Evolutionary conservation across 1,140 invertebrate genomes (phyloP).

Genomic region (Papilio helenus): DNA sequence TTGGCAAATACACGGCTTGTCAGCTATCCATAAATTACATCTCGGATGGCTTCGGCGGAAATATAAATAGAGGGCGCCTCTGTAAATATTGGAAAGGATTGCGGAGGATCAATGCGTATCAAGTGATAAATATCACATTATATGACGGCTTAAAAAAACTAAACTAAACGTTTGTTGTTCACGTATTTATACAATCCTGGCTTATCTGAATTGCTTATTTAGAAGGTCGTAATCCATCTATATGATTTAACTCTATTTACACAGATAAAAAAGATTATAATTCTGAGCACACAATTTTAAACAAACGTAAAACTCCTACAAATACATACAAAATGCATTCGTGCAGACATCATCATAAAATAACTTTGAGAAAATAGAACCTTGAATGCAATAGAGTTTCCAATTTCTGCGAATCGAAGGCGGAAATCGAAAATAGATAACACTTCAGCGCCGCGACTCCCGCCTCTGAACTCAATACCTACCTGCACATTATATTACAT

Average conservation of each 20-base stretch:
- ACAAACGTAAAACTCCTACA: not conserved
- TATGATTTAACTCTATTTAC: too few relatives aligned
- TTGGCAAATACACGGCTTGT: constrained; percentile 10
- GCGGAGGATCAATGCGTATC: not conserved
- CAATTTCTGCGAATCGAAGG: constrained; percentile 17
- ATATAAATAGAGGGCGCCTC: constrained; percentile 19
- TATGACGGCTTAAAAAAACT: not conserved
- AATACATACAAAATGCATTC: not conserved
- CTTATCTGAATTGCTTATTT: too few relatives aligned
- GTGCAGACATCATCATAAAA: constrained; percentile 9
- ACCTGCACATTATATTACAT: not conserved
- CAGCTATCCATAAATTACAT: constrained; percentile 29
- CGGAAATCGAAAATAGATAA: constrained; percentile 33
- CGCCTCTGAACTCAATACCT: not conserved
- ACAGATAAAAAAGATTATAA: too few relatives aligned
- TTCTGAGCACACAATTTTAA: too few relatives aligned
- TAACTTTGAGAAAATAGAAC: constrained; percentile 3
- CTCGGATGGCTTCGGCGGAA: not conserved
- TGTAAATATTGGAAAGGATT: constrained; percentile 21
- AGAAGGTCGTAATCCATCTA: too few relatives aligned
- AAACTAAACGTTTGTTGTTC: not conserved
- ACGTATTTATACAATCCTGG: not conserved
- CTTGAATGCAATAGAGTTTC: constrained; percentile 25
- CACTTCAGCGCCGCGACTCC: constrained; percentile 3
- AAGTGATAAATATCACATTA: constrained; percentile 22